Conservation (phyloP, 2,888 invertebrate genomes). For the Onthophagus sagittarius region DNA sequence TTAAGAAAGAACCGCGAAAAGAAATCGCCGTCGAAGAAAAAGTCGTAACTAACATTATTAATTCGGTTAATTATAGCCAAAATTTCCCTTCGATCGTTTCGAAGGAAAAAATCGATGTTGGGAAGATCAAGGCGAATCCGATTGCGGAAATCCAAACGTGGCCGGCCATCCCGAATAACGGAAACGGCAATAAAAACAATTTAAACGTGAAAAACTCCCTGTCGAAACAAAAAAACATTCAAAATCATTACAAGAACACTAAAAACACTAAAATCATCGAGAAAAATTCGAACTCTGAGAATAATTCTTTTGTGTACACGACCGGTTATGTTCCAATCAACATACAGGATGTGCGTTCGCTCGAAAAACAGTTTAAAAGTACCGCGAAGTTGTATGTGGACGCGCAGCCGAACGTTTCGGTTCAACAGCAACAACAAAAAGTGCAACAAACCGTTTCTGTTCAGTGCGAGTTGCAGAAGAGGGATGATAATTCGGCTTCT, state of each 20-base stretch:
- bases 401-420: background rate
- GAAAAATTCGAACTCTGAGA: slow-evolving; percentile 5
- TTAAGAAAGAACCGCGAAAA: background rate
- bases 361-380: slow-evolving; percentile 51
- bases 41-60: slow-evolving; percentile 13
- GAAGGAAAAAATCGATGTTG: slow-evolving; percentile 17
- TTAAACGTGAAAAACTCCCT: slow-evolving; percentile 6
- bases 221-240: slow-evolving; percentile 8
- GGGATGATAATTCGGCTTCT: slow-evolving; percentile 4
- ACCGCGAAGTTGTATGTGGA: slow-evolving; percentile 29
- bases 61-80: slow-evolving; percentile 18
- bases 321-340: slow-evolving; percentile 41
- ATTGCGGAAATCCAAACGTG: slow-evolving; percentile 42
- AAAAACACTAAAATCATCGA: slow-evolving; percentile 13
- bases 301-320: background rate
- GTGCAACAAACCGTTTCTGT: background rate
- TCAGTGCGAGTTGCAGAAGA: background rate
- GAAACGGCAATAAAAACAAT: slow-evolving; percentile 17
- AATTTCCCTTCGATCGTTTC: slow-evolving; percentile 19
- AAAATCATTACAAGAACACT: slow-evolving; percentile 17
- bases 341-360: slow-evolving; percentile 51
- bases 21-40: slow-evolving; percentile 13
- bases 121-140: slow-evolving; percentile 25
- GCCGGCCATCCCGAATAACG: slow-evolving; percentile 38
- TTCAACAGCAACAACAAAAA: too few species aligned